Percentiles rank a stretch among this genome's conserved stretches.
phyloP scores from a whole-genome alignment of 2,113 vertebrate species.

The Gnathonemus echidnorhynchus region DNA sequence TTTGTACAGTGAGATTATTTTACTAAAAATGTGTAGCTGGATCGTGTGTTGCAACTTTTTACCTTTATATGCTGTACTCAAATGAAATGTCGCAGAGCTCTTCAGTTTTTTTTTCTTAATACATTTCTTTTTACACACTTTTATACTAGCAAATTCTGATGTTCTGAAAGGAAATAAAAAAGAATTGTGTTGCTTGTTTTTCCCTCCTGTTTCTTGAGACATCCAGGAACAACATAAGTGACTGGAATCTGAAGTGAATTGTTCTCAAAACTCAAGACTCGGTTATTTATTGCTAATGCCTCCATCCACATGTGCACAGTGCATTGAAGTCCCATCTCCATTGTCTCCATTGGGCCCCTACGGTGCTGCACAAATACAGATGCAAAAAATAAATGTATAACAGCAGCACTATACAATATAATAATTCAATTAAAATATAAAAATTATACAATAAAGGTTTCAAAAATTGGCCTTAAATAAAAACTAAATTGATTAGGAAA shows the following conservation, averaged over 20 bases:
- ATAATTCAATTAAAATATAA: not conserved
- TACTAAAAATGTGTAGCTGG: conserved; percentile 4
- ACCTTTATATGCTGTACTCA: not conserved
- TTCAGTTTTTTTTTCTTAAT: not conserved
- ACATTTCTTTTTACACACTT: conserved; percentile 40
- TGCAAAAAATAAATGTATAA: not conserved
- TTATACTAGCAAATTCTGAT: conserved; percentile 56
- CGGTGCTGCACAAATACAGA: not conserved
- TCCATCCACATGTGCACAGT: not conserved
- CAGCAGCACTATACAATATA: not conserved
- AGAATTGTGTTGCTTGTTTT: not conserved
- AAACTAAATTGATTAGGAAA: not conserved
- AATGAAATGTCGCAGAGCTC: not conserved
- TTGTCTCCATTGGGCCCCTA: not conserved
- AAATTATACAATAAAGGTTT: not conserved
- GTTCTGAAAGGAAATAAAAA: conserved; percentile 54
- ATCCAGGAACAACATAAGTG: not conserved
- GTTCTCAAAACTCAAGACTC: not conserved
- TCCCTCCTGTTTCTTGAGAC: not conserved
- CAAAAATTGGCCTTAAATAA: not conserved
- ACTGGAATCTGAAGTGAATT: not conserved
- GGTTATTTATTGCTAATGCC: not conserved
- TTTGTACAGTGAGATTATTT: conserved; percentile 20
- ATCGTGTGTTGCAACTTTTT: not conserved
- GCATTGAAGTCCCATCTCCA: not conserved